Evolutionary conservation across 2,888 invertebrate genomes (phyloP), one percentile per base, ranked within the genome.

Genomic region (Alitta virens): DNA sequence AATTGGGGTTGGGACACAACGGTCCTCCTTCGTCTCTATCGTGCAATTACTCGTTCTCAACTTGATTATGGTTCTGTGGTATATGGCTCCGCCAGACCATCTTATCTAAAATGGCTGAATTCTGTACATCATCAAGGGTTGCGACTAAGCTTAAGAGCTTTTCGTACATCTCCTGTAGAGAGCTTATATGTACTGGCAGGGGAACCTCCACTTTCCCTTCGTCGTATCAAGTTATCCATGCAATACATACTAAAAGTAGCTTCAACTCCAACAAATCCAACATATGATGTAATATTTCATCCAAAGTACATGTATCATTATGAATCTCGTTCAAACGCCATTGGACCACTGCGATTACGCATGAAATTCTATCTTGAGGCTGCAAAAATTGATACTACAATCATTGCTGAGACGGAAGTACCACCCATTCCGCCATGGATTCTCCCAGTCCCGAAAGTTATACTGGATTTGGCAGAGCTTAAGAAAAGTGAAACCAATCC

Each of bases 101-200:
- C 60, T 2, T 64, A 68, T 55, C 24, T 67, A 7, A 18, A 40
- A 38, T 50, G 50, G 53, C 60, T 69, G 14, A 60, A 69, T 42
- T 27, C 65, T 23, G 38, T 68, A 12, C 69, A 69, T 25, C 16
- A 68, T 38, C 65, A 69, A 51, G 64, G 63, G 16, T 33, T 67
- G 2, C 52, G 63, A 25, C 43, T 67, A 14, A 56, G 57, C n/a
- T 40, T 64, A 2, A 63, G 61, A 21, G 64, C 64, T 2, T 65
- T 64, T 33, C 16, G 61, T 12, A 63, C 65, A 23, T 65, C 65
- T 16, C 64, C 66, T 9, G 54, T 59, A 5, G 12, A 60, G 2
- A 62, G 67, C 52, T 27, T 67, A 9, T 63, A 63, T 33, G 63
- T 55, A 3, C 61, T 2, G 24, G 55, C 55, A n/a, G 9, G 18